phyloP scores from a whole-genome alignment of 2,888 invertebrate species.

The Rosalia funebris region DNA sequence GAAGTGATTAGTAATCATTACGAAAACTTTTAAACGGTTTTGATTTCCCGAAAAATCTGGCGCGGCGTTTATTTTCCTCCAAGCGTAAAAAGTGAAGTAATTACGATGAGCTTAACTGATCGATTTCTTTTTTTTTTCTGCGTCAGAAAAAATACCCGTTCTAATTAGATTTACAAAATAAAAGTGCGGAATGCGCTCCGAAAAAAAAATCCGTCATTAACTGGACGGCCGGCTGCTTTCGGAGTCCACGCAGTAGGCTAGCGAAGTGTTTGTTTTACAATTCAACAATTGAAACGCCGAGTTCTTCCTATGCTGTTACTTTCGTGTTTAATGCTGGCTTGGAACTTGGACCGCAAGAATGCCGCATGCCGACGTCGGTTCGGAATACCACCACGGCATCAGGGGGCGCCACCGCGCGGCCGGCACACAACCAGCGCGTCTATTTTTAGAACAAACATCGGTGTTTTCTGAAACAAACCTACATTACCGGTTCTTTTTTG shows the following conservation, averaged over 20 bases:
- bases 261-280: neutral
- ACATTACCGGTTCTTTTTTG: constrained; percentile 55
- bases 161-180: neutral
- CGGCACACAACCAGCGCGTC: constrained; percentile 32
- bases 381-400: constrained; percentile 45
- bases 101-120: neutral
- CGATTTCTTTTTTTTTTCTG: neutral
- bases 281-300: neutral
- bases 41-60: too few relatives aligned
- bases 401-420: constrained; percentile 46
- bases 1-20: too few relatives aligned
- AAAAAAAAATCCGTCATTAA: neutral
- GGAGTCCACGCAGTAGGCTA: neutral
- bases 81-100: too few relatives aligned
- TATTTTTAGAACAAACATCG: constrained; percentile 56
- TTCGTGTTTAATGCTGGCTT: constrained; percentile 22
- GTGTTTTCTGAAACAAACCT: constrained; percentile 34
- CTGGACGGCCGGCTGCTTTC: neutral
- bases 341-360: constrained; percentile 9
- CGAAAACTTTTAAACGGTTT: too few relatives aligned
- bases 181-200: neutral
- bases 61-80: too few relatives aligned
- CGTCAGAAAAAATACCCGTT: neutral
- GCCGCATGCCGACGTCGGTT: constrained; percentile 34
- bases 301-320: constrained; percentile 10